Base-by-base conservation (phyloP, 2,888 invertebrate genomes). In the Drosophila prolongata region DNA sequence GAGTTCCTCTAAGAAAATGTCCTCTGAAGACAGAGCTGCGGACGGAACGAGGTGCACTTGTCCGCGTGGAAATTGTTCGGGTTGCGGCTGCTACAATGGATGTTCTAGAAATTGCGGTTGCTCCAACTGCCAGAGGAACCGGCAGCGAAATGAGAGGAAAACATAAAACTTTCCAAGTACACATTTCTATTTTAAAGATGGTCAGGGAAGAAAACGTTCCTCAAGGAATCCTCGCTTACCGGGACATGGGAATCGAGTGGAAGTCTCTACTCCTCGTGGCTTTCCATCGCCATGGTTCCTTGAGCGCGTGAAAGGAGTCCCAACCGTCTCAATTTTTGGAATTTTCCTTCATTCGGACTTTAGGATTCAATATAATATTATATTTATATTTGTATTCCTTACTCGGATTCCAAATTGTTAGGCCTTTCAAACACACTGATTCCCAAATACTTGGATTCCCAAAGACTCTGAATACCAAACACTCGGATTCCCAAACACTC, bases 71-170 rank as follows among this genome's bases (percentile, higher is more conserved):
- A 13, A 30, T 16, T 47, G 14, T 14, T 34, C 16, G 11, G 16
- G 16, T 16, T 49, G 49, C 49, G 47, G 11, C 30, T 47, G 14
- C 30, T 14, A 11, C 14, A 35, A 49, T 16, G 30, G 30, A 6
- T 6, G 2, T 8, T 8, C 8, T 30, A 6, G 30, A 30, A 30
- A 30, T 8, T 30, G 24, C 24, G 24, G 47, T 14, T 47, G 30
- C 30, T 30, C 30, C 14, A 34, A 49, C 34, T 35, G 49, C 49
- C 49, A 35, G 35, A 49, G 13, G 16, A 35, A 35, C 34, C 34
- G 8, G 13, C 35, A 35, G 49, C 16, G 16, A 35, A 34, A 0
- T 10, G 34, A 47, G 47, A 34, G 35, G 4, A 35, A 34, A 13
- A 16, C 49, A 13, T 49, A 49, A 8, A 16, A 16, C 14, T 47